Base-by-base conservation (phyloP, 2,113 vertebrate species). In the Eulemur rufifrons region DNA sequence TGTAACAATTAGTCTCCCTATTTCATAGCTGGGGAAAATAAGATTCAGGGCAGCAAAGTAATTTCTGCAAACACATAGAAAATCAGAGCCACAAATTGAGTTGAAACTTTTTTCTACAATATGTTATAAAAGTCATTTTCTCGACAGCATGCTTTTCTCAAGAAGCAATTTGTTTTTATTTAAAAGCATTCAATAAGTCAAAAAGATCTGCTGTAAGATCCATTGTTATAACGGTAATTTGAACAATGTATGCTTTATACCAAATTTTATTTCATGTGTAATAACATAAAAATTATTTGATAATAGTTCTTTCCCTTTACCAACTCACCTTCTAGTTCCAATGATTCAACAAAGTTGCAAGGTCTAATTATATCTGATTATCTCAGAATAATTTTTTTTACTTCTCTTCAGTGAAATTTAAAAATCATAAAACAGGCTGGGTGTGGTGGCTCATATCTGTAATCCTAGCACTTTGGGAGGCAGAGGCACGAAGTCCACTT, bases 251-350 rank as follows among this genome's bases (percentile, higher is more conserved):
- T 56, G 21, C 85, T 89, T 94, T 86, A 96, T 73, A 37, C 3
- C 18, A 81, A 61, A 68, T 39, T 82, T 97, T 71, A 91, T 90
- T 56, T 68, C 34, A 77, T 93, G 96, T 90, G 27, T 56, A 86
- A 83, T 69, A 88, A 93, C 95, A 52, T 86, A 10, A 86, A 90
- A 89, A 92, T 86, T 66, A 88, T 56, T 82, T 90, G 4, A 32
- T 86, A 47, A n/a, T 9, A 86, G 17, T 42, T 88, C 34, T 95
- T 95, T 71, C 18, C 39, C 23, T 90, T 92, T 69, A 69, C 37
- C 54, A 94, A 52, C 3, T 88, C 27, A 92, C 32, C 4, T 76
- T 91, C 39, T 76, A 73, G 45, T 68, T 56, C 14, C 13, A 86
- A 21, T 54, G 39, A 37, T 23, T 85, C 0, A 34, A 85, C 76